A percentile compares a stretch with the other conserved stretches of the same genome.
These are phyloP conservation scores for Magallana angulata DNA, from an alignment of 1,140 invertebrate species.

Conservation along the genomic window DNA sequence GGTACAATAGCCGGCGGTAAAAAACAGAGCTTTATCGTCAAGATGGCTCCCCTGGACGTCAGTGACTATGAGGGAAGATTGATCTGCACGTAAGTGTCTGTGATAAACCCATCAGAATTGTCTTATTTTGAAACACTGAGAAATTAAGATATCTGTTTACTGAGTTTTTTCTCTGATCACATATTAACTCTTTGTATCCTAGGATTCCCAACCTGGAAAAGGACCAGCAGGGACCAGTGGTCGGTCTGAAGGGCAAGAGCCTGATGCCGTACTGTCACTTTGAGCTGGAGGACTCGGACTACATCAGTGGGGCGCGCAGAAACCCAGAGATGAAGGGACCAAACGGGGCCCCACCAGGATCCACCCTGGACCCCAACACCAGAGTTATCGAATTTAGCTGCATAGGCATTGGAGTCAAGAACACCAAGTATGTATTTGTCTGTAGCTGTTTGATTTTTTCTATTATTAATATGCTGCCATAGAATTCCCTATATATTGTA, in stretches of 20 bases:
- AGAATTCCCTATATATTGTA: not conserved
- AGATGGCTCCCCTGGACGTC: conserved; percentile 79
- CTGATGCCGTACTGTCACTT: conserved; percentile 80
- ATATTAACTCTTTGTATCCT: conserved; percentile 10
- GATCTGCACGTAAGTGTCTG: conserved; percentile 74
- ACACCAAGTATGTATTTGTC: conserved; percentile 66
- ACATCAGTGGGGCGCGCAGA: conserved; percentile 75
- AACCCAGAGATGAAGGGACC: conserved; percentile 77
- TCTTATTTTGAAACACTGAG: not conserved
- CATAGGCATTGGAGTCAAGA: conserved; percentile 74
- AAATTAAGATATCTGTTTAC: not conserved
- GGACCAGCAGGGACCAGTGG: conserved; percentile 71
- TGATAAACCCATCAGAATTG: not conserved
- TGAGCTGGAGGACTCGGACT: conserved; percentile 79
- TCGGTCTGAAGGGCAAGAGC: conserved; percentile 75
- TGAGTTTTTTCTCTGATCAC: not conserved
- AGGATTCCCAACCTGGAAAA: conserved; percentile 77
- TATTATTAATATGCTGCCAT: too few species aligned
- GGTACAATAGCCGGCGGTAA: conserved; percentile 75
- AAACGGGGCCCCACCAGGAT: conserved; percentile 74
- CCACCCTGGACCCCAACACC: conserved; percentile 77
- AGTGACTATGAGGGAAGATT: conserved; percentile 78
- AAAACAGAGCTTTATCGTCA: conserved; percentile 72
- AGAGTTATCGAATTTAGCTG: conserved; percentile 78
- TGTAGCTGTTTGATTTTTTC: too few species aligned